Evolutionary conservation across 2,113 vertebrate genomes (phyloP).

Genomic region (Macrotus californicus): DNA sequence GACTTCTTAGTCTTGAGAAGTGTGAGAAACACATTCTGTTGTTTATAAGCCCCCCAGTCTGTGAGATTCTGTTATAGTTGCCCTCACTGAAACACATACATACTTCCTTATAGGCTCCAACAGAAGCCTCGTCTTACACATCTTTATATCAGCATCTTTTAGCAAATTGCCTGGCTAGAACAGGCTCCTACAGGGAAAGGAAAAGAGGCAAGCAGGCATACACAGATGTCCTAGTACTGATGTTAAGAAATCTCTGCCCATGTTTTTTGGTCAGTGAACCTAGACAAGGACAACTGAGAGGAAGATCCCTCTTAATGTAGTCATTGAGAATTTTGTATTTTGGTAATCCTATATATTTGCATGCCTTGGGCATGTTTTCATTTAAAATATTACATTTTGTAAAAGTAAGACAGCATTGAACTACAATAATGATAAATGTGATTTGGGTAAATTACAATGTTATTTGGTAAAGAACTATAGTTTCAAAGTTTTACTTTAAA

Average conservation of each 20-base stretch:
- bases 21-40: neutral
- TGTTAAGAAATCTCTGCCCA: neutral
- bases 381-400: neutral
- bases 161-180: neutral
- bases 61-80: neutral
- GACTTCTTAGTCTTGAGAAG: neutral
- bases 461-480: conserved; percentile 24
- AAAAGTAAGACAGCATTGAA: neutral
- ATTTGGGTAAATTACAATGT: neutral
- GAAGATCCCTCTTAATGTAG: neutral
- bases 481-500: neutral
- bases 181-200: neutral
- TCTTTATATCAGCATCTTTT: neutral
- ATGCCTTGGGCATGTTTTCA: neutral
- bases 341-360: neutral
- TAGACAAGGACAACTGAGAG: neutral
- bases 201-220: neutral
- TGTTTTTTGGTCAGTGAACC: neutral
- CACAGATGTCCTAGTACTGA: neutral
- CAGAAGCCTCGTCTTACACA: neutral
- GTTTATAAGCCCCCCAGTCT: neutral
- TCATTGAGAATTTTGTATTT: neutral
- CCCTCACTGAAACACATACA: neutral
- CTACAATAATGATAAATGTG: neutral
- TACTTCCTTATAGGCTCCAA: accelerated